Percentiles rank a stretch among this genome's conserved stretches.
These are phyloP conservation scores for Argyresthia goedartella DNA, from an alignment of 2,888 invertebrate species.

Conservation along the genomic window DNA sequence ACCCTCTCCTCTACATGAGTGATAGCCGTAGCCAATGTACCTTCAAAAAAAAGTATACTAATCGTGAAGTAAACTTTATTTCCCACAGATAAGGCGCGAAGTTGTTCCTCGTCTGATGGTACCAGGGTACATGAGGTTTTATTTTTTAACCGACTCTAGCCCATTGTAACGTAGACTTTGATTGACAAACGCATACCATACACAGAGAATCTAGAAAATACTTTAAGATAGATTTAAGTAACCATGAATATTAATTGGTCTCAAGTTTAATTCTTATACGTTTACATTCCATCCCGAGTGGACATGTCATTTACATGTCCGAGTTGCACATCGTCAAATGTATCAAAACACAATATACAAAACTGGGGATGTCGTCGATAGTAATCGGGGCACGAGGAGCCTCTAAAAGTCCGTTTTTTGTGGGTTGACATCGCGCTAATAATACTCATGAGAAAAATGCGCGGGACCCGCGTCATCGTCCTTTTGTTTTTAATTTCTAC, in stretches of 20 bases:
- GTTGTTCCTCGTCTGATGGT: too few relatives aligned
- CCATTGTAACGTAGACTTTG: conserved; percentile 27
- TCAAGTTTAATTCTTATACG: not conserved
- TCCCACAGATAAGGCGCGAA: too few relatives aligned
- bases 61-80: not conserved
- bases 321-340: conserved; percentile 43
- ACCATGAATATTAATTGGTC: not conserved
- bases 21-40: conserved; percentile 43
- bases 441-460: conserved; percentile 71
- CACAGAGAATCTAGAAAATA: too few relatives aligned
- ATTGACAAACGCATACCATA: conserved; percentile 36
- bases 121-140: conserved; percentile 25
- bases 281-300: conserved; percentile 3
- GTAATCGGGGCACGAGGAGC: conserved; percentile 59
- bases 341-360: conserved; percentile 64
- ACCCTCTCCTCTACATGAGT: conserved; percentile 34
- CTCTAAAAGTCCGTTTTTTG: conserved; percentile 64
- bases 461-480: conserved; percentile 62
- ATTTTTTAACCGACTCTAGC: conserved; percentile 36
- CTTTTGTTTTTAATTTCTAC: conserved; percentile 72
- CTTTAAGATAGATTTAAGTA: too few relatives aligned
- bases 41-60: conserved; percentile 11
- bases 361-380: conserved; percentile 65
- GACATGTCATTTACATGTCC: conserved; percentile 55
- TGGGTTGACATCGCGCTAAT: conserved; percentile 69